Evolutionary conservation across 64 coral and sea anemone species (phyloP).

Genomic region (Anthopleura sola): DNA sequence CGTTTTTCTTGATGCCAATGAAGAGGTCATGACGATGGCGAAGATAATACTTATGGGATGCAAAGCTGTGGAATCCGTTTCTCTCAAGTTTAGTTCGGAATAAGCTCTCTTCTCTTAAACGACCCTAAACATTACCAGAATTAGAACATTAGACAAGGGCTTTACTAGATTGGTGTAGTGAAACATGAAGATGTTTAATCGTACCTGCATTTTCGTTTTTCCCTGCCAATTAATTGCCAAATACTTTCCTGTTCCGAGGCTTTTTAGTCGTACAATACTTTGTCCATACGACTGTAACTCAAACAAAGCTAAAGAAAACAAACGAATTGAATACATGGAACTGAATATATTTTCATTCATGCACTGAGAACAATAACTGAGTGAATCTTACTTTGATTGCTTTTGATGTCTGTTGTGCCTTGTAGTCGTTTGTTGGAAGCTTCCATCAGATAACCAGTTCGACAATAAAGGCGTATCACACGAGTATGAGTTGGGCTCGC

Average conservation of each 20-base stretch:
- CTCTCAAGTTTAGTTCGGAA: slow-evolving; percentile 62
- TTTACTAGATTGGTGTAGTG: background rate
- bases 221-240: slow-evolving; percentile 66
- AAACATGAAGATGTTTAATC: background rate
- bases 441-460: slow-evolving; percentile 7
- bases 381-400: slow-evolving; percentile 9
- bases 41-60: slow-evolving; percentile 72
- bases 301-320: slow-evolving; percentile 49
- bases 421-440: background rate
- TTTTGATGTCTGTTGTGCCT: slow-evolving; percentile 12
- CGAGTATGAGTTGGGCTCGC: background rate
- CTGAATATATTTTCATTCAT: background rate
- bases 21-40: slow-evolving; percentile 59
- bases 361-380: background rate
- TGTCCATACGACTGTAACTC: slow-evolving; percentile 78
- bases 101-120: slow-evolving; percentile 29
- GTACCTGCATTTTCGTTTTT: slow-evolving; percentile 58
- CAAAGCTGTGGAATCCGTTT: slow-evolving; percentile 75
- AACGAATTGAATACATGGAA: background rate
- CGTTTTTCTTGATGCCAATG: slow-evolving; percentile 74
- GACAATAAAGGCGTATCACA: background rate
- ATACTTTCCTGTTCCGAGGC: slow-evolving; percentile 42
- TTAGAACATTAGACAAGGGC: background rate
- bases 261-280: slow-evolving; percentile 77
- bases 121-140: background rate